phyloP scores from a whole-genome alignment of 2,888 invertebrate species.

The Ptilodon capucinus region DNA sequence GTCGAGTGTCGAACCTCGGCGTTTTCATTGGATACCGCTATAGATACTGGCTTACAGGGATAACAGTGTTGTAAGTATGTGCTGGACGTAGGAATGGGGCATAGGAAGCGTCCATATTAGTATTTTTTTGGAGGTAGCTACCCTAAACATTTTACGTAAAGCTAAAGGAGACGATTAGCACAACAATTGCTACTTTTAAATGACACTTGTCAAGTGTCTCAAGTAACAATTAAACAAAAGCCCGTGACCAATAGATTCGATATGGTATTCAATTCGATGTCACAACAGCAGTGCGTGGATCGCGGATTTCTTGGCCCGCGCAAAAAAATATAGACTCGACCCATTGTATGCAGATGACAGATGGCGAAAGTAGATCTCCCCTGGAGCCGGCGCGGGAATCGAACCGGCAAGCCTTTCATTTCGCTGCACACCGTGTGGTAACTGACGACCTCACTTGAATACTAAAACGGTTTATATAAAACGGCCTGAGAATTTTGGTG shows the following conservation, averaged over 20 bases:
- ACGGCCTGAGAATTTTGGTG: slow-evolving; percentile 13
- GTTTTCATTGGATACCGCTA: no score
- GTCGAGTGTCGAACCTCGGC: no score
- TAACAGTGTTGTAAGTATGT: no score
- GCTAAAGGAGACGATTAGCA: neutral
- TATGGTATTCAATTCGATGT: slow-evolving; percentile 6
- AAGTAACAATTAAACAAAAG: slow-evolving; percentile 11
- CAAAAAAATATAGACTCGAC: slow-evolving; percentile 25
- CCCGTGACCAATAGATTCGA: slow-evolving; percentile 20
- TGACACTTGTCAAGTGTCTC: slow-evolving; percentile 5
- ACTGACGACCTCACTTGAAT: slow-evolving; percentile 35
- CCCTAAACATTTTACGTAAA: neutral
- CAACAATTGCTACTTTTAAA: neutral
- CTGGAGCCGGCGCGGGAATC: slow-evolving; percentile 58
- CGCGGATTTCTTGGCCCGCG: slow-evolving; percentile 35
- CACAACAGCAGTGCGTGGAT: slow-evolving; percentile 6
- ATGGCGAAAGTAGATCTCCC: slow-evolving; percentile 71
- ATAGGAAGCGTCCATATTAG: no score
- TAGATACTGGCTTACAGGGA: no score
- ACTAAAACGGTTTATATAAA: slow-evolving; percentile 16
- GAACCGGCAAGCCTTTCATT: slow-evolving; percentile 66
- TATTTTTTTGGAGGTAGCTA: no score
- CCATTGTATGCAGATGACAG: slow-evolving; percentile 76
- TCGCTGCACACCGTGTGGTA: slow-evolving; percentile 36
- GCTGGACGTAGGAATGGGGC: no score